phyloP scores from a whole-genome alignment of 2,888 invertebrate genomes.

The Drosophila pseudotalamancana region DNA sequence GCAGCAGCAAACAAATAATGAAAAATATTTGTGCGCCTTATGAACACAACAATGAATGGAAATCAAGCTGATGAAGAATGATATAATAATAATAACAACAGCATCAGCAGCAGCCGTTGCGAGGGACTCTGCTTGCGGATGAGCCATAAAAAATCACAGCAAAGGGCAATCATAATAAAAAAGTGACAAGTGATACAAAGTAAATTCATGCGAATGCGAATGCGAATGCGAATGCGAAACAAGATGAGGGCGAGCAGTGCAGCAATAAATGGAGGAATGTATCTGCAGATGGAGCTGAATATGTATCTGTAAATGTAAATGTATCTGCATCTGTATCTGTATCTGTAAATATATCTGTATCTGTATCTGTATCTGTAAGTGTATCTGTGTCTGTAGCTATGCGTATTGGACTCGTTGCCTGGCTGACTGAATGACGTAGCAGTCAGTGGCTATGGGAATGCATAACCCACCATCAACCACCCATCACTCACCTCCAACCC shows the following conservation, averaged over 20 bases:
- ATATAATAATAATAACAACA: constrained; percentile 73
- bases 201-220: constrained; percentile 79
- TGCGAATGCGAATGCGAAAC: constrained; percentile 73
- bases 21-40: constrained; percentile 74
- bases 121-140: constrained; percentile 51
- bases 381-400: constrained; percentile 11
- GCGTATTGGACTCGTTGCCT: constrained; percentile 35
- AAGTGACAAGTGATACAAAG: constrained; percentile 81
- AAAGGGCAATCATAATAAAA: constrained; percentile 70
- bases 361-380: neutral
- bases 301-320: constrained; percentile 17
- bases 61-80: constrained; percentile 80
- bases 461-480: neutral
- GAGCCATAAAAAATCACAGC: constrained; percentile 74
- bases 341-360: constrained; percentile 15
- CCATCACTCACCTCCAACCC: neutral
- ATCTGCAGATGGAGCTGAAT: constrained; percentile 12
- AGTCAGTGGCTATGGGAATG: constrained; percentile 16
- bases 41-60: constrained; percentile 78
- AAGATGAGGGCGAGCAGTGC: constrained; percentile 41
- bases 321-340: constrained; percentile 12
- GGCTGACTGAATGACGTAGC: constrained; percentile 26
- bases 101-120: constrained; percentile 22
- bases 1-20: constrained; percentile 76
- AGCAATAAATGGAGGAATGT: constrained; percentile 63